These are phyloP conservation scores for Andrena camellia DNA, from an alignment of 2,888 invertebrate species.

Conservation along the genomic window DNA sequence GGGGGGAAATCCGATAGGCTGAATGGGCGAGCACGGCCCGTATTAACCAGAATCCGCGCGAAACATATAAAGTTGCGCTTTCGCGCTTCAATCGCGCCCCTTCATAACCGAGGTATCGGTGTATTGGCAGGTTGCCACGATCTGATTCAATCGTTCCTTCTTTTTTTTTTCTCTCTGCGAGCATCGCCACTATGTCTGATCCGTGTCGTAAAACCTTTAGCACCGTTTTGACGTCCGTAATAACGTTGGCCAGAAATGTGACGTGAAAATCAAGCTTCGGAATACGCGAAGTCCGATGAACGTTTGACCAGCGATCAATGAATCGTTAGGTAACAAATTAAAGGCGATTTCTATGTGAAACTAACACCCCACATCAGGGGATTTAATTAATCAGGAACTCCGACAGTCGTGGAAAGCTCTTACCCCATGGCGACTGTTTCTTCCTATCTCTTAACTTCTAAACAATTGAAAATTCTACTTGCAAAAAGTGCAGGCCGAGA, in stretches of 20 bases:
- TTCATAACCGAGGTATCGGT: constrained; percentile 27
- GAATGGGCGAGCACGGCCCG: constrained; percentile 1
- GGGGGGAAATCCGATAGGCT: constrained; percentile 44
- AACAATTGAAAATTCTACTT: neutral
- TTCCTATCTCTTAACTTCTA: neutral
- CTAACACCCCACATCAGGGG: too few species aligned
- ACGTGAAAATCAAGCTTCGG: constrained; percentile 2
- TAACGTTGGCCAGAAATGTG: neutral
- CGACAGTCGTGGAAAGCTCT: too few species aligned
- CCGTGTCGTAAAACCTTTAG: constrained; percentile 34
- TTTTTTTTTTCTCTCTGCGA: neutral
- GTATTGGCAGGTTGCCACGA: constrained; percentile 45
- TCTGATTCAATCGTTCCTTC: constrained; percentile 18
- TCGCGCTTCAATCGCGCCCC: constrained; percentile 18
- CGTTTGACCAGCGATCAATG: neutral
- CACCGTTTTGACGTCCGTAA: constrained; percentile 24
- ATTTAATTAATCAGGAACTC: too few species aligned
- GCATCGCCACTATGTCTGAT: neutral
- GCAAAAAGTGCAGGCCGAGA: neutral
- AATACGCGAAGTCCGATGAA: neutral
- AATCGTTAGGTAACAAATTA: neutral
- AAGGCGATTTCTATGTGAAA: neutral
- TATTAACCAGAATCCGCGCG: constrained; percentile 30
- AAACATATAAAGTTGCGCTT: constrained; percentile 17
- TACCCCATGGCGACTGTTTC: neutral